These are phyloP conservation scores for Nesometra sesokonis DNA, from an alignment of 35 echinoderm and acorn worm species.

Conservation along the genomic window DNA sequence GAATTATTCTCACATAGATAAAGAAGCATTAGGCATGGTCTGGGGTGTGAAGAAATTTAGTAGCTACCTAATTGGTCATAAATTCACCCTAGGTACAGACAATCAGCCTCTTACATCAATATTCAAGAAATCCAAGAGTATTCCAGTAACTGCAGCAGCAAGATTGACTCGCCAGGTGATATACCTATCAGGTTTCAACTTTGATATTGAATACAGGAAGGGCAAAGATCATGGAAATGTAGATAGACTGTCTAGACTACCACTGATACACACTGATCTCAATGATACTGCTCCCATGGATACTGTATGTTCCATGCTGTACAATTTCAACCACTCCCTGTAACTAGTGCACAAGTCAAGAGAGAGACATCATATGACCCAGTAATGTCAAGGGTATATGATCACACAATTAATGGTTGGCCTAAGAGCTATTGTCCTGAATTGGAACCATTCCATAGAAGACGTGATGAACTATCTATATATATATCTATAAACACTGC, in stretches of 20 bases:
- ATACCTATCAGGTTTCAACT: neutral
- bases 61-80: neutral
- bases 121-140: neutral
- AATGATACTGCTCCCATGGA: neutral
- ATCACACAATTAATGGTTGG: neutral
- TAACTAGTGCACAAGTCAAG: neutral
- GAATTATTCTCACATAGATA: constrained; percentile 21
- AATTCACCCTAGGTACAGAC: constrained; percentile 64
- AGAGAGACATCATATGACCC: neutral
- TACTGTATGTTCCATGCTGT: neutral
- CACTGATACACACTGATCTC: neutral
- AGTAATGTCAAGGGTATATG: neutral
- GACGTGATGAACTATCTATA: constrained; percentile 34
- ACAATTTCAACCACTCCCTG: neutral
- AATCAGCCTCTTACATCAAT: constrained; percentile 36
- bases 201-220: neutral
- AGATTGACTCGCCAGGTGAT: neutral
- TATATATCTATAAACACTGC: too few species aligned
- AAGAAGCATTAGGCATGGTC: constrained; percentile 34
- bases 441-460: constrained; percentile 8
- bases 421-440: neutral
- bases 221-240: neutral
- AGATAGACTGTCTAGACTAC: neutral
- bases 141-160: neutral
- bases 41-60: constrained; percentile 42